Percentiles rank a stretch among this genome's conserved stretches.
phyloP scores from a whole-genome alignment of 2,797 vertebrate species.

The Micromesistius poutassou region DNA sequence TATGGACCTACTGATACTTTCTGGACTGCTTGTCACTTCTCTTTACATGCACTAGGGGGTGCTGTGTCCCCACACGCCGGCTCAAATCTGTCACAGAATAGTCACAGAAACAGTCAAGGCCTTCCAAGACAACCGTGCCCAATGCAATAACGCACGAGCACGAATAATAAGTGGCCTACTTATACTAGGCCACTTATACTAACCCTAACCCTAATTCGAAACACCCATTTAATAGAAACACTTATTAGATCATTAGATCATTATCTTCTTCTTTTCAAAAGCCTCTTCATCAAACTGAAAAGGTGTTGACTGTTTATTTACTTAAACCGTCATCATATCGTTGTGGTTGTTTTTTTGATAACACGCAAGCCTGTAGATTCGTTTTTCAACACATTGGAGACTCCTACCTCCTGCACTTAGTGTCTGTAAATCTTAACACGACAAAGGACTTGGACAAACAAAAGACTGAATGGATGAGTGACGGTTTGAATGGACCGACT shows the following conservation, averaged over 20 bases:
- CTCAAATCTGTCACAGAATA: too few relatives aligned
- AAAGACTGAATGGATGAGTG: constrained; percentile 5
- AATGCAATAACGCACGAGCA: constrained; percentile 21
- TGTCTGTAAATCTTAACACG: neutral
- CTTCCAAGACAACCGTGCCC: constrained; percentile 12
- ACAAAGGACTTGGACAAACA: neutral
- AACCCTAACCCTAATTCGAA: too few relatives aligned
- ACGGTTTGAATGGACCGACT: constrained; percentile 12
- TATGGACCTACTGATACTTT: neutral
- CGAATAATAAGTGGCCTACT: constrained; percentile 29
- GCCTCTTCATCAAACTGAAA: constrained; percentile 3
- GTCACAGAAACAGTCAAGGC: neutral
- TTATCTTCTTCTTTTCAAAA: constrained; percentile 25
- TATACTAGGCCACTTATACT: too few relatives aligned
- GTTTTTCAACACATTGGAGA: neutral
- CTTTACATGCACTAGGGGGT: constrained; percentile 54
- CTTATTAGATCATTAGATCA: constrained; percentile 20
- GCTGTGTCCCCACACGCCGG: constrained; percentile 51
- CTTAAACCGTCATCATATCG: neutral
- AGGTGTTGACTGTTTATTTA: neutral
- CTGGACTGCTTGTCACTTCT: constrained; percentile 28
- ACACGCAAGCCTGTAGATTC: neutral
- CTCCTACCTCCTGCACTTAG: neutral
- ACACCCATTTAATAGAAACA: constrained; percentile 17
- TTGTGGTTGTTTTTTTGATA: neutral